Conservation (phyloP, 2,797 vertebrate genomes). For the Semotilus atromaculatus region DNA sequence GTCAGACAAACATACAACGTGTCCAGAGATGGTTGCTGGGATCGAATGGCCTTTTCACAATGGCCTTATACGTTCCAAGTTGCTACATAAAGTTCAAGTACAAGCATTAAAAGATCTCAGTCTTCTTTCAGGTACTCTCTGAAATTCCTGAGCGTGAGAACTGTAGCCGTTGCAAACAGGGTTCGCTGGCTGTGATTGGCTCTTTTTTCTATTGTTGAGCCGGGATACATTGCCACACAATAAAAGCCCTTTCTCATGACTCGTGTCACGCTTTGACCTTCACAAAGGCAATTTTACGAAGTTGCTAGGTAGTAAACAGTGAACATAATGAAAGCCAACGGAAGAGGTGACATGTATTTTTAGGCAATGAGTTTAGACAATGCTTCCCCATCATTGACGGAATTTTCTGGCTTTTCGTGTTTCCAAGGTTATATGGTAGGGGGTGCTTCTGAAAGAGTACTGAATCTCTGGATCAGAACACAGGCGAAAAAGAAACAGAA, state of each 20-base stretch:
- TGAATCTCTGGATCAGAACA: no score
- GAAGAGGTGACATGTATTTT: neutral
- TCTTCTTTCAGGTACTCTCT: slow-evolving; percentile 47
- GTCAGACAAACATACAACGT: slow-evolving; percentile 26
- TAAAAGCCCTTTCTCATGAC: slow-evolving; percentile 31
- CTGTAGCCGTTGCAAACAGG: slow-evolving; percentile 44
- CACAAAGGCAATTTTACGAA: neutral
- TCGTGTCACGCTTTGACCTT: neutral
- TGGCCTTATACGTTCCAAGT: slow-evolving; percentile 39
- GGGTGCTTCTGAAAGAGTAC: no score
- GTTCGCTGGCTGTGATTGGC: slow-evolving; percentile 41
- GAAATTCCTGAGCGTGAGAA: slow-evolving; percentile 60
- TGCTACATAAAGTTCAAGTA: slow-evolving; percentile 53
- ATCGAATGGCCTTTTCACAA: slow-evolving; percentile 40
- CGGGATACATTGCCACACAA: slow-evolving; percentile 57
- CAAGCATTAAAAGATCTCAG: slow-evolving; percentile 22
- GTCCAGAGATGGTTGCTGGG: slow-evolving; percentile 52
- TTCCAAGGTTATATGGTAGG: no score
- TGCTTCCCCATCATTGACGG: no score
- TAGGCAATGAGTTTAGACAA: no score
- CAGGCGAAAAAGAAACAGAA: no score
- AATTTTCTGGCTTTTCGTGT: no score
- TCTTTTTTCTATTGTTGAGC: slow-evolving; percentile 63
- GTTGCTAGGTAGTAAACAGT: neutral
- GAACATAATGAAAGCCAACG: neutral